These are phyloP conservation scores for Noctilio leporinus DNA, from an alignment of 2,113 vertebrate genomes.

Conservation along the genomic window DNA sequence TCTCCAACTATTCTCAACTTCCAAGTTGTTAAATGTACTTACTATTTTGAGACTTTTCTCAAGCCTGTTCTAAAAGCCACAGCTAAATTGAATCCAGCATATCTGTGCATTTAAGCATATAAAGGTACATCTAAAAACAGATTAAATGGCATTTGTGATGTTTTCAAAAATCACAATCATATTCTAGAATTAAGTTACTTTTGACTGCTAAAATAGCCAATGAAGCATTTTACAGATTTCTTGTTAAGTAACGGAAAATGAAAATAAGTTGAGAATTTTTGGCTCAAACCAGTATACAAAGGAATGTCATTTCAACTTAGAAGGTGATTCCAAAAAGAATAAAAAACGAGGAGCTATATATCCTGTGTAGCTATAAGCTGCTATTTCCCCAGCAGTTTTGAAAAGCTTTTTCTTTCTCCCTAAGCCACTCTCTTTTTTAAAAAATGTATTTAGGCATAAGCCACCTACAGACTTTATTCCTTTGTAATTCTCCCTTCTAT, in stretches of 20 bases:
- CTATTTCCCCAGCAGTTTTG: not conserved
- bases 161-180: not conserved
- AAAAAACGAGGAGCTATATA: not conserved
- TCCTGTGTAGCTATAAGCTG: not conserved
- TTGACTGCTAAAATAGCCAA: not conserved
- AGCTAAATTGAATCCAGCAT: not conserved
- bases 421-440: not conserved
- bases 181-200: not conserved
- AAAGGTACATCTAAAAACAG: constrained; percentile 18
- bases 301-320: not conserved
- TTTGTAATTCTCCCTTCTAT: constrained; percentile 37
- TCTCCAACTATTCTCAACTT: not conserved
- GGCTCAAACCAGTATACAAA: not conserved
- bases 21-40: not conserved
- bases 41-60: not conserved
- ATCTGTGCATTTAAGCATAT: not conserved
- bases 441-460: not conserved
- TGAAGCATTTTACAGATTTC: not conserved
- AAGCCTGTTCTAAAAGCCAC: not conserved
- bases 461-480: not conserved
- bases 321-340: not conserved
- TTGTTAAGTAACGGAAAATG: not conserved
- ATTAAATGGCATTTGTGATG: not conserved
- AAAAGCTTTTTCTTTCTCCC: not conserved
- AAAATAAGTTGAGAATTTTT: not conserved